These are phyloP conservation scores for Pomatostomus ruficeps DNA, from an alignment of 2,113 vertebrate genomes.

Conservation along the genomic window DNA sequence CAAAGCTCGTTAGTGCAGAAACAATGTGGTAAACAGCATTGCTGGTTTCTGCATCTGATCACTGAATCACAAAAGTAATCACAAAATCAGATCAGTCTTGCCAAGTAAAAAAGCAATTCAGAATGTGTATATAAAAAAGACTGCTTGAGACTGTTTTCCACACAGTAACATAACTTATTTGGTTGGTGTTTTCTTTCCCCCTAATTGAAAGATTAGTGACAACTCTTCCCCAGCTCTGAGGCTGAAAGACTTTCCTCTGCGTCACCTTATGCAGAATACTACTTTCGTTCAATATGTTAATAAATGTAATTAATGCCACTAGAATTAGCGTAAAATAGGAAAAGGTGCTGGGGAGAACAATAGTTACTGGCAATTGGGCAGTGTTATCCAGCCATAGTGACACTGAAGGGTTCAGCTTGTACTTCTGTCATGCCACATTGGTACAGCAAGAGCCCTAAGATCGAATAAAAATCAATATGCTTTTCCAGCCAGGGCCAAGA, in stretches of 20 bases:
- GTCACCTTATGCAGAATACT: neutral
- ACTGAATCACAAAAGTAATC: neutral
- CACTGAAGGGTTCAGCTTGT: neutral
- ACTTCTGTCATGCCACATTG: neutral
- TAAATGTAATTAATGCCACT: neutral
- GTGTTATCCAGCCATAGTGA: neutral
- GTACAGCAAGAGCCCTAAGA: neutral
- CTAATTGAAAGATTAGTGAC: neutral
- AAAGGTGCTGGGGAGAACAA: neutral
- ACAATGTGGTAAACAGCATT: neutral
- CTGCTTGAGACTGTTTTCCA: neutral
- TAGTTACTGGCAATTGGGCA: neutral
- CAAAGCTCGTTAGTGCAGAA: neutral
- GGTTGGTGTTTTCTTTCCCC: fast-evolving
- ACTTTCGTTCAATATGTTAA: neutral
- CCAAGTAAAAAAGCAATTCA: neutral
- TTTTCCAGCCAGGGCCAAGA: neutral
- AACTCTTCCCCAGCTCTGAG: neutral
- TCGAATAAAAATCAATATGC: neutral
- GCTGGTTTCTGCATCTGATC: neutral
- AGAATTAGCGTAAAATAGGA: neutral
- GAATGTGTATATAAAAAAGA: neutral
- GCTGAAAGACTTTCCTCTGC: neutral
- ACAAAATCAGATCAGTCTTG: neutral
- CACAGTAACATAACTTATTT: neutral